phyloP scores from a whole-genome alignment of 2,113 vertebrate genomes.

The Gnathonemus longibarbis region DNA sequence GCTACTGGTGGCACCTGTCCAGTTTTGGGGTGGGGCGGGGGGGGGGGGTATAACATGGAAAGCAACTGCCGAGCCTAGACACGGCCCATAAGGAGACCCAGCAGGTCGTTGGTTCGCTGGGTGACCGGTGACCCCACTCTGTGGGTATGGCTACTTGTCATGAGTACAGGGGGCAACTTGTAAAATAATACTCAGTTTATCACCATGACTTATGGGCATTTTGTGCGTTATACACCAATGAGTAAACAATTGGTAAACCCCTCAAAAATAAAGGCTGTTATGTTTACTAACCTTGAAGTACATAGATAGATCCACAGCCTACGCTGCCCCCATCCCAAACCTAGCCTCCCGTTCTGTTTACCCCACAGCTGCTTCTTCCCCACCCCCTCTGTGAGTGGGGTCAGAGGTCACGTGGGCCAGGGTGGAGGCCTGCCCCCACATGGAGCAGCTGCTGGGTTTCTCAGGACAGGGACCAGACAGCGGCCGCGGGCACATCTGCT shows the following conservation, averaged over 20 bases:
- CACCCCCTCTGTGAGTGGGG: slow-evolving; percentile 30
- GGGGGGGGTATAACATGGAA: slow-evolving; percentile 48
- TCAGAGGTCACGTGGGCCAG: slow-evolving; percentile 54
- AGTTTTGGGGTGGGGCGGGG: neutral
- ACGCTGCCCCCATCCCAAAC: slow-evolving; percentile 21
- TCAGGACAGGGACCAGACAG: slow-evolving; percentile 54
- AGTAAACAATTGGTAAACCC: neutral
- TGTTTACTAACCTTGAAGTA: neutral
- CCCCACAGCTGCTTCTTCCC: slow-evolving; percentile 25
- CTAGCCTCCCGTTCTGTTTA: slow-evolving; percentile 22
- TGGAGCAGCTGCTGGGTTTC: slow-evolving; percentile 67
- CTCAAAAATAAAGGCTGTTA: neutral
- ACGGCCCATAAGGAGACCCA: neutral
- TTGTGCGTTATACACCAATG: neutral
- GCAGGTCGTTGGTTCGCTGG: neutral
- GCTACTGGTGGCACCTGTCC: slow-evolving; percentile 69
- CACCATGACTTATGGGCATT: neutral
- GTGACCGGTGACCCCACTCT: neutral
- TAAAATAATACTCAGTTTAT: neutral
- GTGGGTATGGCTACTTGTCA: neutral
- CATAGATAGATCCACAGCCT: neutral
- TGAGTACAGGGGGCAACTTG: neutral
- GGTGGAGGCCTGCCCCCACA: slow-evolving; percentile 55
- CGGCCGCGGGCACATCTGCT: slow-evolving; percentile 57
- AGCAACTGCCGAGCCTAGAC: slow-evolving; percentile 62